Conservation (phyloP, 2,113 vertebrate species). For the Calidris pygmaea region DNA sequence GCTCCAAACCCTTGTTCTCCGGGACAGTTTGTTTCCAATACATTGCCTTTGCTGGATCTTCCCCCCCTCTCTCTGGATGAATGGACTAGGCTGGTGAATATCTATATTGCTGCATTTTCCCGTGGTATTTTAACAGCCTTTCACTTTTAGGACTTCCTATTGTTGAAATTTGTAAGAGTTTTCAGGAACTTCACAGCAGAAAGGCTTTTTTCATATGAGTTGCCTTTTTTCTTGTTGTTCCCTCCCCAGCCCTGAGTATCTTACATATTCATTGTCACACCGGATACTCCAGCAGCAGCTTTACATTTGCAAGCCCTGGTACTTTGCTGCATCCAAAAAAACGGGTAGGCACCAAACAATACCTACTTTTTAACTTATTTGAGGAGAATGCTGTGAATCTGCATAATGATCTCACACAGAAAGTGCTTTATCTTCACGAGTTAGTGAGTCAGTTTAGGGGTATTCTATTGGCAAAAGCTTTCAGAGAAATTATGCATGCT, state of each 20-base stretch:
- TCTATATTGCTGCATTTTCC: conserved; percentile 25
- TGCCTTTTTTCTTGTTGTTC: conserved; percentile 1
- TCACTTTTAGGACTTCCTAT: conserved; percentile 17
- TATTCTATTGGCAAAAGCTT: conserved; percentile 78
- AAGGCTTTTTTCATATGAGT: conserved; percentile 27
- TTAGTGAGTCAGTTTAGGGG: conserved; percentile 66
- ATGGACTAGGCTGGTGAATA: not conserved
- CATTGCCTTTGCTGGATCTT: not conserved
- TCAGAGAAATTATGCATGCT: conserved; percentile 83
- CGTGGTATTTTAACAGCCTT: conserved; percentile 12
- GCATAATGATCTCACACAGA: conserved; percentile 62
- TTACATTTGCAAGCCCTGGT: conserved; percentile 10
- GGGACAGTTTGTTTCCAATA: conserved; percentile 1
- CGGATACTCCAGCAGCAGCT: conserved; percentile 29
- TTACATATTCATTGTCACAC: conserved; percentile 52
- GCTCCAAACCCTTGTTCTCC: conserved; percentile 1
- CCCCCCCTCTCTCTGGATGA: not conserved
- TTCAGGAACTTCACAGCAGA: conserved; percentile 32
- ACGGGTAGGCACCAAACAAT: not conserved
- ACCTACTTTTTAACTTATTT: conserved; percentile 56
- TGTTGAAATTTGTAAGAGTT: conserved; percentile 22
- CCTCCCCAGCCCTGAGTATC: not conserved
- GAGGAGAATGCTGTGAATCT: conserved; percentile 60
- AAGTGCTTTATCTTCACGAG: conserved; percentile 67
- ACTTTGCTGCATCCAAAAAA: conserved; percentile 27